Evolutionary conservation across 2,888 invertebrate genomes (phyloP).

Genomic region (Dexiosoma caninum): DNA sequence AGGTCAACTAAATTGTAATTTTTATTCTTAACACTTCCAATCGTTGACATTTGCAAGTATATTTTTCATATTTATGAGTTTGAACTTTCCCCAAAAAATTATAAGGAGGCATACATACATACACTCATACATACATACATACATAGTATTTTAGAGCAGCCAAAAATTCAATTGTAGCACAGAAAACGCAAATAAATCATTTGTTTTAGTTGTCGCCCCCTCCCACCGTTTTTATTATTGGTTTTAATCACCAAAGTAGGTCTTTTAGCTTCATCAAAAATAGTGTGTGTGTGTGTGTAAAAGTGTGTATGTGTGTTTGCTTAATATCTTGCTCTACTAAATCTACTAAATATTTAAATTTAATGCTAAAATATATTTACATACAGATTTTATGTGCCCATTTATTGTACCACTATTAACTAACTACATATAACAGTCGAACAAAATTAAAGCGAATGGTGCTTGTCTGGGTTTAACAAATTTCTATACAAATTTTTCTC

Average conservation of each 20-base stretch:
- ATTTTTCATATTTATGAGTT: neutral
- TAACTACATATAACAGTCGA: neutral
- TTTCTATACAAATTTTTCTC: no score
- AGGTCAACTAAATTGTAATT: neutral
- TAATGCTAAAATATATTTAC: slow-evolving; percentile 5
- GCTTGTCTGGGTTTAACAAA: no score
- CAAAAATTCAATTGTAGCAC: slow-evolving; percentile 8
- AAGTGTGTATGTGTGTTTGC: no score
- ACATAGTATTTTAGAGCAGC: neutral
- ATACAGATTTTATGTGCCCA: neutral
- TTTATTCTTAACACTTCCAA: neutral
- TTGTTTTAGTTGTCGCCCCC: no score
- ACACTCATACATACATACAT: no score
- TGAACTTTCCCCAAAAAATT: neutral
- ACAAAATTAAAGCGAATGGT: no score
- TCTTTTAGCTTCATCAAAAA: slow-evolving; percentile 27
- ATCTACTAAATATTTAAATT: slow-evolving; percentile 26
- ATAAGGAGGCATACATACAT: no score
- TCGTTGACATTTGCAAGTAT: neutral
- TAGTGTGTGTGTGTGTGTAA: neutral
- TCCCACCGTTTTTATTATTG: neutral
- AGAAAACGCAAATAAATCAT: slow-evolving; percentile 30
- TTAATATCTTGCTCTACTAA: neutral
- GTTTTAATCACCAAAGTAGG: slow-evolving; percentile 29
- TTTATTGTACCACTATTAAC: neutral